These are phyloP conservation scores for Auanema freiburgensis DNA, from an alignment of 2,888 invertebrate genomes.

Conservation along the genomic window DNA sequence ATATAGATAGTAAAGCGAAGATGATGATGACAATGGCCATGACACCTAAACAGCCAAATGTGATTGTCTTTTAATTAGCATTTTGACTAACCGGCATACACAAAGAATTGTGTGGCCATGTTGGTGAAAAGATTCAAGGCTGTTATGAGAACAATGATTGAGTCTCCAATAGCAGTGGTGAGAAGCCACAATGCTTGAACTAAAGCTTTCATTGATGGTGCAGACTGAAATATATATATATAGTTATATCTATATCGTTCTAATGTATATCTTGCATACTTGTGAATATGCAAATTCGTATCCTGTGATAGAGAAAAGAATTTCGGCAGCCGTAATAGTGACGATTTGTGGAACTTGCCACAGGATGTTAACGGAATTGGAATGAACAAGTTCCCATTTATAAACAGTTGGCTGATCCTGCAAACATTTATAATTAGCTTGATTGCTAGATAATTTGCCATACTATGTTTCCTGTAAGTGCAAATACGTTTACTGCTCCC, in stretches of 20 bases:
- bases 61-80: background rate
- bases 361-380: conserved; percentile 63
- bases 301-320: conserved; percentile 68
- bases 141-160: conserved; percentile 83
- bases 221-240: conserved; percentile 75
- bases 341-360: conserved; percentile 68
- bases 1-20: conserved; percentile 79
- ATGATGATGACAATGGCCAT: conserved; percentile 83
- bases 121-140: conserved; percentile 48
- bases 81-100: conserved; percentile 41
- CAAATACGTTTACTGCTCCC: conserved; percentile 54
- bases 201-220: conserved; percentile 89
- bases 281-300: conserved; percentile 65
- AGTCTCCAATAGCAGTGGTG: conserved; percentile 88
- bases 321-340: conserved; percentile 67
- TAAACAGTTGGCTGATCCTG: conserved; percentile 5
- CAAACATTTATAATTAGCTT: background rate
- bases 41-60: conserved; percentile 69
- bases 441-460: background rate
- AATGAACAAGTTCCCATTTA: conserved; percentile 29
- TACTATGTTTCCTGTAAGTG: conserved; percentile 33
- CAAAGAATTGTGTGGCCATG: conserved; percentile 54
- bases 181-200: conserved; percentile 88
- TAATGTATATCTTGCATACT: conserved; percentile 21
- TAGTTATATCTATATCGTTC: background rate